Evolutionary conservation across 2,113 vertebrate genomes (phyloP).

Genomic region (Pholis gunnellus): DNA sequence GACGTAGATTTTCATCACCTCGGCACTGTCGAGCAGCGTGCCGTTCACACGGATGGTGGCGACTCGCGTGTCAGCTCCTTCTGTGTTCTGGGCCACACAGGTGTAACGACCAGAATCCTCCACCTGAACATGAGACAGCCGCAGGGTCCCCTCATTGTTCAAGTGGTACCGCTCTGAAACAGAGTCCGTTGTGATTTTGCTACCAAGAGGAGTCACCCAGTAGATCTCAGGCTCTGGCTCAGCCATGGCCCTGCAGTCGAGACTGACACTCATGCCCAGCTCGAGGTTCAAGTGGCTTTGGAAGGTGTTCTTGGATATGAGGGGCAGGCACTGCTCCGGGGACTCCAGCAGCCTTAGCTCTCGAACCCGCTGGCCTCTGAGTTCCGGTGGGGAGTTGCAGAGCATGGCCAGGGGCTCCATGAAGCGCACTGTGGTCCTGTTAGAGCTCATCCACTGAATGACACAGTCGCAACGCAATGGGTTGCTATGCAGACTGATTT

Average conservation of each 20-base stretch:
- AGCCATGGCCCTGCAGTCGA: constrained; percentile 97
- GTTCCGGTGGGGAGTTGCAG: constrained; percentile 91
- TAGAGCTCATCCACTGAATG: constrained; percentile 95
- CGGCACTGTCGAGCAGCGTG: constrained; percentile 91
- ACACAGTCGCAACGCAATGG: constrained; percentile 96
- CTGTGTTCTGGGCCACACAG: constrained; percentile 95
- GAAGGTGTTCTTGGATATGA: constrained; percentile 93
- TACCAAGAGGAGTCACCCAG: constrained; percentile 96
- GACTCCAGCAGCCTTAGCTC: constrained; percentile 87
- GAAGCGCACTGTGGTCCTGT: constrained; percentile 94
- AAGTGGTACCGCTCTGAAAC: constrained; percentile 92
- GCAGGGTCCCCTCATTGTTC: constrained; percentile 91
- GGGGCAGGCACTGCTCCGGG: constrained; percentile 92
- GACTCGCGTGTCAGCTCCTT: constrained; percentile 94
- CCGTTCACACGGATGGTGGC: constrained; percentile 93
- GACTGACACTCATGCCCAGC: constrained; percentile 86
- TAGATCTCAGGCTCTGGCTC: constrained; percentile 98
- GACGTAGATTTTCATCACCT: constrained; percentile 95
- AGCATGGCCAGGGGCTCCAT: constrained; percentile 98
- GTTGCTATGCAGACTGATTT: constrained; percentile 98
- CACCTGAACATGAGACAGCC: constrained; percentile 88
- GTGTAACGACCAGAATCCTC: constrained; percentile 96
- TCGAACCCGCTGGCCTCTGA: constrained; percentile 89
- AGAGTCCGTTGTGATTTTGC: constrained; percentile 90
- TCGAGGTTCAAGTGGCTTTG: constrained; percentile 91